Percentiles rank a stretch among this genome's conserved stretches.
Conservation (phyloP, 2,797 vertebrate genomes). For the Poecile montanus region DNA sequence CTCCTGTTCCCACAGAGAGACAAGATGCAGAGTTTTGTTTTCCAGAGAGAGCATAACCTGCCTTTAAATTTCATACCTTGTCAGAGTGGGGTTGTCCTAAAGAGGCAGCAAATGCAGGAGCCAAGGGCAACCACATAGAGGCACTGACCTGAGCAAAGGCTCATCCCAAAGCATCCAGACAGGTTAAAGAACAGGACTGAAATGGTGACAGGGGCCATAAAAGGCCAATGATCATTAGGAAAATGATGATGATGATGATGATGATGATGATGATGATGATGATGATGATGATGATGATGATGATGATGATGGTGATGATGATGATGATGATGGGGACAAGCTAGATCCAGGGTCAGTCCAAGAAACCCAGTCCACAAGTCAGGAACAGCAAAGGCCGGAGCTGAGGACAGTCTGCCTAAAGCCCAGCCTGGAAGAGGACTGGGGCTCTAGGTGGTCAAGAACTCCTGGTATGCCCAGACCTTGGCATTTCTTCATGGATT, state of each 20-base stretch:
- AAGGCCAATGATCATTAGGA: neutral
- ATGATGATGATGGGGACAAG: no score
- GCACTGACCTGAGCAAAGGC: neutral
- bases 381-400: neutral
- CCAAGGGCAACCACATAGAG: fast-evolving
- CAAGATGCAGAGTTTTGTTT: neutral
- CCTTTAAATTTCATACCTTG: neutral
- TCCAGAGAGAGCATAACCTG: neutral
- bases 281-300: neutral
- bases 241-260: neutral
- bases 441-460: neutral
- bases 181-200: neutral
- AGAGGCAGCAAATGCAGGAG: no score
- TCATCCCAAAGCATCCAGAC: neutral
- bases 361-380: neutral
- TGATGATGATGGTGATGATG: neutral
- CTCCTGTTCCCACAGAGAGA: neutral
- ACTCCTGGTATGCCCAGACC: neutral
- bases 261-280: no score
- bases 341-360: no score
- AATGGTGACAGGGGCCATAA: no score
- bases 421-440: neutral
- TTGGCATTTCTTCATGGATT: neutral
- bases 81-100: neutral
- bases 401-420: neutral